Evolutionary conservation across 2,888 invertebrate genomes (phyloP).

Genomic region (Sclerodermus sp.): DNA sequence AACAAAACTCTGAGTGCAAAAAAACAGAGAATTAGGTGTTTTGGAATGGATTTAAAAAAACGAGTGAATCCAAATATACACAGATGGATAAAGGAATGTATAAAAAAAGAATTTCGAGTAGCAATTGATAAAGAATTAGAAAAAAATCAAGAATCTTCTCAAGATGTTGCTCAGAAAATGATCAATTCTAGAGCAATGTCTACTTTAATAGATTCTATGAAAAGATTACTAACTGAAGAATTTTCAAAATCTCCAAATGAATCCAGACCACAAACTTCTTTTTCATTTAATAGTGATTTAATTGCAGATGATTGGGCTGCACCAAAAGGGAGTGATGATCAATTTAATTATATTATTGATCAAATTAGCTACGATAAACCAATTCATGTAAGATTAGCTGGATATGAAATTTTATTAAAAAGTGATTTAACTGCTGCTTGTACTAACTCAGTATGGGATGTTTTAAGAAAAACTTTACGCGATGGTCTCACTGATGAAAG

Average conservation of each 20-base stretch:
- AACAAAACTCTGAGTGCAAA: constrained; percentile 1
- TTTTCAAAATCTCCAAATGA: constrained; percentile 16
- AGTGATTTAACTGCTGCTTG: constrained; percentile 39
- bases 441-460: constrained; percentile 36
- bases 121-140: constrained; percentile 33
- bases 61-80: constrained; percentile 25
- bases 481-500: constrained; percentile 47
- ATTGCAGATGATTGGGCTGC: constrained; percentile 48
- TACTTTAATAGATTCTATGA: constrained; percentile 36
- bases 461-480: constrained; percentile 37
- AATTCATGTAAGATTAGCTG: constrained; percentile 52
- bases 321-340: constrained; percentile 29
- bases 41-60: neutral
- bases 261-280: constrained; percentile 35
- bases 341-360: constrained; percentile 38
- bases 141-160: constrained; percentile 24
- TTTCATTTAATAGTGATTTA: constrained; percentile 43
- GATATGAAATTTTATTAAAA: constrained; percentile 46
- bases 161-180: constrained; percentile 35
- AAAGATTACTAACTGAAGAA: constrained; percentile 27
- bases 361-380: constrained; percentile 44
- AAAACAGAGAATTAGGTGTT: neutral
- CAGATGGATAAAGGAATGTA: constrained; percentile 44
- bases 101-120: constrained; percentile 44
- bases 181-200: constrained; percentile 41